These are phyloP conservation scores for Thereva nobilitata DNA, from an alignment of 2,888 invertebrate genomes.

Conservation along the genomic window DNA sequence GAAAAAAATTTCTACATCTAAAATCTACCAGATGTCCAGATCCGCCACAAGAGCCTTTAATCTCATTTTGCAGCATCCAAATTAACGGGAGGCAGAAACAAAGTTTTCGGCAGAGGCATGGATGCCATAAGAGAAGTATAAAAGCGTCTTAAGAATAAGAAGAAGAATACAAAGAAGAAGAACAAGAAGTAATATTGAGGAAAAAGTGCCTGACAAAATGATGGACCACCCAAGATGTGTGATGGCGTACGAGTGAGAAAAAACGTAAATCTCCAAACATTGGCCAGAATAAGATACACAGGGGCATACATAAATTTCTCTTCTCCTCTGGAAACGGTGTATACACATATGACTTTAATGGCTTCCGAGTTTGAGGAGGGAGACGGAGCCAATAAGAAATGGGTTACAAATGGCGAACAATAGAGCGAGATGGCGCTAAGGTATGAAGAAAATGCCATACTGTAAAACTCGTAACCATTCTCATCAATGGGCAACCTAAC, in stretches of 20 bases:
- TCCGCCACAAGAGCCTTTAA: no score
- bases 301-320: conserved; percentile 17
- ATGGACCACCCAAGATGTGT: conserved; percentile 37
- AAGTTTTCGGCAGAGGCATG: no score
- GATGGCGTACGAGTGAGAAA: conserved; percentile 31
- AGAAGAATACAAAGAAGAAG: no score
- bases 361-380: conserved; percentile 59
- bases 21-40: no score
- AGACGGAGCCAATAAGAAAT: conserved; percentile 58
- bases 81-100: no score
- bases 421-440: conserved; percentile 20
- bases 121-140: no score
- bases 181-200: conserved; percentile 14
- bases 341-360: conserved; percentile 54
- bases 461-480: neutral
- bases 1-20: no score
- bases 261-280: neutral
- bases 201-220: conserved; percentile 35
- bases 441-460: neutral
- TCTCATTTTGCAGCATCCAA: no score
- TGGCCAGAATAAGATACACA: conserved; percentile 11
- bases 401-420: conserved; percentile 31
- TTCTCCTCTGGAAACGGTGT: conserved; percentile 15
- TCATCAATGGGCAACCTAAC: conserved; percentile 16
- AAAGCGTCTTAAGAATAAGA: no score